Percentiles rank a stretch among this genome's conserved stretches.
phyloP scores from a whole-genome alignment of 1,140 invertebrate genomes.

The Drosophila mojavensis region DNA sequence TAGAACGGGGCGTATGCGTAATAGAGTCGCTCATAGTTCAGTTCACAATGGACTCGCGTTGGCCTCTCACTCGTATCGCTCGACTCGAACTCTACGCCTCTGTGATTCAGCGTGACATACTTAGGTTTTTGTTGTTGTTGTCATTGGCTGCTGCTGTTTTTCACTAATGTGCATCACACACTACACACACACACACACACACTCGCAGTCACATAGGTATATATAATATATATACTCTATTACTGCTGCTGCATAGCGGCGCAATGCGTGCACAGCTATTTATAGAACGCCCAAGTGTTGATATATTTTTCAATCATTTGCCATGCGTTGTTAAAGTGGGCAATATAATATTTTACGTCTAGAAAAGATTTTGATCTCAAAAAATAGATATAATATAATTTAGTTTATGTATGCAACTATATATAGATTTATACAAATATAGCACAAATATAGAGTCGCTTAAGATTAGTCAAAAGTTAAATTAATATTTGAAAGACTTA shows the following conservation, averaged over 20 bases:
- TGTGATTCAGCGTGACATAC: conserved; percentile 73
- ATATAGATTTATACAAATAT: no score
- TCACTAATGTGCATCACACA: conserved; percentile 37
- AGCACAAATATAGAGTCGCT: no score
- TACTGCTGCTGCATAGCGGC: conserved; percentile 47
- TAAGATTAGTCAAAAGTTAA: no score
- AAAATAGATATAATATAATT: no score
- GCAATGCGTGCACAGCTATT: conserved; percentile 70
- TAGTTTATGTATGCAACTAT: no score
- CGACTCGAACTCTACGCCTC: conserved; percentile 51
- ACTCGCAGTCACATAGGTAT: not conserved
- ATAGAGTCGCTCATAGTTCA: conserved; percentile 34
- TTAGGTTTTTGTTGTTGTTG: conserved; percentile 59
- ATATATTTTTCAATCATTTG: conserved; percentile 21
- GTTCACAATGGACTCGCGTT: conserved; percentile 6
- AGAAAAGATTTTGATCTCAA: not conserved
- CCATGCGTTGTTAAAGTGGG: not conserved
- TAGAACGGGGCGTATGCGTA: conserved; percentile 33
- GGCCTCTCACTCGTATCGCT: conserved; percentile 16
- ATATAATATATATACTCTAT: not conserved
- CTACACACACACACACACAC: conserved; percentile 15
- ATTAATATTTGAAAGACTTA: no score
- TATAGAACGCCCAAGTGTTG: conserved; percentile 50
- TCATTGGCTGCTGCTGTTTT: conserved; percentile 58
- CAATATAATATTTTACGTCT: not conserved